Evolutionary conservation across 2,888 invertebrate species (phyloP).

Genomic region (Achlya flavicornis): DNA sequence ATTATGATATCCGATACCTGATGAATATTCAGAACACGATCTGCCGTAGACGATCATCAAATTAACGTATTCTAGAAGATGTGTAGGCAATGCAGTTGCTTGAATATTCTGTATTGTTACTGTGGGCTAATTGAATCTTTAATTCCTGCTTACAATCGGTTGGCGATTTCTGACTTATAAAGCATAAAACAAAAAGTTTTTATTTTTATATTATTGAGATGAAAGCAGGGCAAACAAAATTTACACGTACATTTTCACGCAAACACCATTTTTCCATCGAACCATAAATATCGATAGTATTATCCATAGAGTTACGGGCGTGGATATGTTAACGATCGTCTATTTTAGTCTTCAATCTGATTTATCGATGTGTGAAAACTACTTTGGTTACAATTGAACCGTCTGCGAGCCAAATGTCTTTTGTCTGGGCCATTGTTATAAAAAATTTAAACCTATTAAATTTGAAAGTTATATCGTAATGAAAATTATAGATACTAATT

Average conservation of each 20-base stretch:
- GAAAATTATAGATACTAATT: neutral
- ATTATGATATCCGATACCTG: conserved; percentile 13
- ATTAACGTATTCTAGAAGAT: conserved; percentile 24
- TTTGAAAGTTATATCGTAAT: neutral
- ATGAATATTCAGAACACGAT: conserved; percentile 43
- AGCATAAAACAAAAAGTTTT: no score
- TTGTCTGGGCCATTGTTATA: conserved; percentile 25
- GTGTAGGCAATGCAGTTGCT: conserved; percentile 23
- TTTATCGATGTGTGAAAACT: conserved; percentile 32
- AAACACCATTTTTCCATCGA: conserved; percentile 21
- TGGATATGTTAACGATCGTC: conserved; percentile 14
- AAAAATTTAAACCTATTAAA: conserved; percentile 10
- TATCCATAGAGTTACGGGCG: conserved; percentile 15
- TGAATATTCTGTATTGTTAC: conserved; percentile 25
- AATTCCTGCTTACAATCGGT: neutral
- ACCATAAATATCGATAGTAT: conserved; percentile 35
- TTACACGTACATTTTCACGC: neutral
- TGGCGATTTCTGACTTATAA: no score
- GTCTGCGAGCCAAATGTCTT: conserved; percentile 26
- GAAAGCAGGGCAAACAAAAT: neutral
- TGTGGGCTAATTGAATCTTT: neutral
- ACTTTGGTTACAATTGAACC: conserved; percentile 26
- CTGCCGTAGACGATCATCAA: conserved; percentile 19
- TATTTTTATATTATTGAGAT: neutral
- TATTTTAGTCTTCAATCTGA: conserved; percentile 22